phyloP scores from a whole-genome alignment of 2,113 vertebrate genomes.

The Sigmodon hispidus region DNA sequence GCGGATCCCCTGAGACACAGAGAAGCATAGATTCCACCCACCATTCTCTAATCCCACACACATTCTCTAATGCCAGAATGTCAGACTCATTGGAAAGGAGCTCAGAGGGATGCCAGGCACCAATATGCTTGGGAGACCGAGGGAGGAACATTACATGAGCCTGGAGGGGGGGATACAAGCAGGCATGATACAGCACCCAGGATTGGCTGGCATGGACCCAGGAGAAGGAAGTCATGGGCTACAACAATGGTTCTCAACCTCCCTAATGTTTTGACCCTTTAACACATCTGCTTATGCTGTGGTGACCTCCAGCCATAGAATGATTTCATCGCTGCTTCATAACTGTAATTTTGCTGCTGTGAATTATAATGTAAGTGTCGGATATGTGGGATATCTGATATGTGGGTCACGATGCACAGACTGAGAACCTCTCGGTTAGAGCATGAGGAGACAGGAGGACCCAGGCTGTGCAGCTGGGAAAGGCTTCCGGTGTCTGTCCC shows the following conservation, averaged over 20 bases:
- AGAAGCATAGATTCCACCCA: neutral
- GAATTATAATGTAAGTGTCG: no score
- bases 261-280: neutral
- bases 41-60: fast-evolving
- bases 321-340: neutral
- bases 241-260: no score
- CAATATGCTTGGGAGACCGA: neutral
- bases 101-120: neutral
- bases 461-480: neutral
- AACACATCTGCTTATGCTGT: neutral
- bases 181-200: neutral
- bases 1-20: neutral
- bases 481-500: neutral
- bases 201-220: no score
- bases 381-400: neutral
- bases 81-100: neutral
- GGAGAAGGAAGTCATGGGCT: neutral
- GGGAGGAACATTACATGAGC: neutral
- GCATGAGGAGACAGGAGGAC: neutral
- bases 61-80: fast-evolving
- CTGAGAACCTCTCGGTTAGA: neutral
- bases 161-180: no score
- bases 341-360: neutral
- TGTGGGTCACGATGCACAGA: neutral
- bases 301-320: neutral